Evolutionary conservation across 2,797 vertebrate species (phyloP), one percentile per base, ranked within the genome.

Genomic region (Enteromius trimaculatus): DNA sequence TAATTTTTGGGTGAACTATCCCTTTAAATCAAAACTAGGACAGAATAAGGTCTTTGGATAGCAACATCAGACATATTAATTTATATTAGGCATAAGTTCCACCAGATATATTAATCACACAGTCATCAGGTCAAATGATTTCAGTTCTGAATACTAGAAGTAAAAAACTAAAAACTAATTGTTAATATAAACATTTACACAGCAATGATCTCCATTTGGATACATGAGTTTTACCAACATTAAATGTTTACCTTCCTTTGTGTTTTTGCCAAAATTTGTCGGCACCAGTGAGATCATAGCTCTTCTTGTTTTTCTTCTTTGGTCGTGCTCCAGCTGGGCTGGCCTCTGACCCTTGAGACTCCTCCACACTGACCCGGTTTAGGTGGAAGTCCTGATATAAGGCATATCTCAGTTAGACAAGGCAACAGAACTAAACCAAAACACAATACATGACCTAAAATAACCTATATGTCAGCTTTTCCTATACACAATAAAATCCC

Each of bases 261-360:
- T 98, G 98, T 69, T 97, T 98, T 91, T 99, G 97, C 98, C 98
- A 99, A 93, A 99, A 99, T 90, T 89, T 96, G 95, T 99, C 98
- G 47, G 95, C 95, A 5, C 94, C 91, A 6, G 97, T 99, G 91
- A 99, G 96, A 92, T 99, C 98, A 42, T 98, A 99, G 70, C 92
- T 96, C 89, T 97, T 98, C 84, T 96, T 97, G 88, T 92, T 97
- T 92, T 98, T 99, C 92, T 97, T 99, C 91, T 99, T 99, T 72
- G 98, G 97, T 92, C 98, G 94, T 88, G 98, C 97, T 62, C 98
- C 97, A 64, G 97, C 93, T 68, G 97, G 96, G 77, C 96, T 95
- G 62, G 90, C 95, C 91, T 98, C 98, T 0, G 86, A 84, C 88
- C 95, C 96, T 19, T 89, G 79, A 16, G 95, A 94, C 90, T 98